A percentile compares a stretch with the other conserved stretches of the same genome.
Evolutionary conservation across 2,113 vertebrate species (phyloP).

Genomic region (Eudyptes chrysolophus): DNA sequence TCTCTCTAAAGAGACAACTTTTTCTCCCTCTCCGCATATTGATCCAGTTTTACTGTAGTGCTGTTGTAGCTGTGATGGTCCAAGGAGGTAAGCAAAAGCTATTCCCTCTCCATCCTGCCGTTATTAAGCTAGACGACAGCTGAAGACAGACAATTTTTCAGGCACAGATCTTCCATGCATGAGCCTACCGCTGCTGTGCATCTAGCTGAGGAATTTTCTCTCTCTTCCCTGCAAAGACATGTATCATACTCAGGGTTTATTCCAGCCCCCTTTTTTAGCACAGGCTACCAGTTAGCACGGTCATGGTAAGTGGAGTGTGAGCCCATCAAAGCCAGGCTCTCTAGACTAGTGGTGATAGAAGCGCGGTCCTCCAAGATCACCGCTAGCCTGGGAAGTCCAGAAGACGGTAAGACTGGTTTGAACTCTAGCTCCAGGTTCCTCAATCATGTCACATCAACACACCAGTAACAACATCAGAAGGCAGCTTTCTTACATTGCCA

Average conservation of each 20-base stretch:
- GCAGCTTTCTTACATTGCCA: too few species aligned
- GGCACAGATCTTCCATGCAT: not conserved
- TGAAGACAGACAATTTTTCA: conserved; percentile 32
- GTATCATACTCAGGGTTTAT: not conserved
- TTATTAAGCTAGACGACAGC: not conserved
- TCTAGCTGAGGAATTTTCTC: not conserved
- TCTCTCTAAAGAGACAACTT: not conserved
- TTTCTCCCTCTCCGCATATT: not conserved
- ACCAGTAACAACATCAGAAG: accelerated
- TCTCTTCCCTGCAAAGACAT: not conserved
- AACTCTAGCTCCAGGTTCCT: not conserved
- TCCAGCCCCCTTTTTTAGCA: not conserved
- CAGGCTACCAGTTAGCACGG: not conserved
- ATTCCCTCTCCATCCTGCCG: not conserved
- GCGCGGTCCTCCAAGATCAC: not conserved
- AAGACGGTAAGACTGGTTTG: not conserved
- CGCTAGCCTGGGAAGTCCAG: not conserved
- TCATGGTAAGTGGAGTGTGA: accelerated
- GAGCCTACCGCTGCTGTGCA: not conserved
- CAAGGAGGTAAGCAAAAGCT: not conserved
- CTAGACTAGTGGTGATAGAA: not conserved
- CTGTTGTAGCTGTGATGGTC: not conserved
- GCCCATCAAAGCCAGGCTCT: not conserved
- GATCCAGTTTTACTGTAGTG: not conserved
- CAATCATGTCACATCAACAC: accelerated